Evolutionary conservation across 2,797 vertebrate species (phyloP), one percentile per base, ranked within the genome.

Genomic region (Graptemys geographica): DNA sequence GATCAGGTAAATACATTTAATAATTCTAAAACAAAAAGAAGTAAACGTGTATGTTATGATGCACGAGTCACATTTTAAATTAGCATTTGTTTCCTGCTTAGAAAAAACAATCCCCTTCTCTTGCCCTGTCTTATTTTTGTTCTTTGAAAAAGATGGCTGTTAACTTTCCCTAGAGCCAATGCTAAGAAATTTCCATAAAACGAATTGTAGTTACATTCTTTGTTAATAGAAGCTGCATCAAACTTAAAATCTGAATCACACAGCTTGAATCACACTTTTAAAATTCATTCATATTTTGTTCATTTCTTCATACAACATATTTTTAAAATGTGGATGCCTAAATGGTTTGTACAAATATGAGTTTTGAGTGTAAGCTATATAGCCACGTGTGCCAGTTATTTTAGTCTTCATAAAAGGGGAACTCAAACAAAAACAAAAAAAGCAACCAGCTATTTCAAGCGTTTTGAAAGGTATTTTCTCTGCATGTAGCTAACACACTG

Each of bases 41-140:
- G 49, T 0, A 2, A 1, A 82, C 82, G 3, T 11, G 12, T 9
- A 62, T 2, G 12, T 7, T 33, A 55, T 1, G 2, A 0, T 0
- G 8, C 69, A 28, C 57, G 79, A 11, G 4, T 1, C 3, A 52
- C 72, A 12, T 23, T 87, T 87, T 37, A 81, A 80, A 57, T 78
- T 7, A 59, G 25, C 0, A 4, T 44, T 13, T 65, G 55, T 59
- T 85, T 41, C 21, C n/a, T 25, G 10, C 44, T 81, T 53, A 47
- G 9, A 72, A 81, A 81, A 81, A 33, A 23, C 7, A 49, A 86
- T 59, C 33, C 4, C 44, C 41, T 51, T 37, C 6, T 49, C 23
- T 49, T 37, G n/a, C 44, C 11, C 12, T 28, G 25, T 78, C 74
- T 49, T 78, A 78, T 18, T 28, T 78, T 44, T 78, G 44, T 49